Conservation (phyloP, 2,888 invertebrate species). For the Polymixis lichenea region DNA sequence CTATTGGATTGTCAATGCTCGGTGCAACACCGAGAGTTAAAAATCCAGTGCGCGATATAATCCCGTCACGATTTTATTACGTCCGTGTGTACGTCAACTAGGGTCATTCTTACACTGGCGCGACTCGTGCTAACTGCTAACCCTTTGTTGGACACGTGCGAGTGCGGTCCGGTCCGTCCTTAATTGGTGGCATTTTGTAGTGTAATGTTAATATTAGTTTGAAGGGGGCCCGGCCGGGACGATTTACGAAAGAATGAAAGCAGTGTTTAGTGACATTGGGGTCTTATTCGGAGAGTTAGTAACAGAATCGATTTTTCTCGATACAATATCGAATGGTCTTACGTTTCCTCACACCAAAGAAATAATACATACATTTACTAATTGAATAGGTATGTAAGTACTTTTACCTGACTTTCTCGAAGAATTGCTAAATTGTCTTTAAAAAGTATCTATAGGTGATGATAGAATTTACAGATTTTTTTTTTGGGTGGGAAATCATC, state of each 20-base stretch:
- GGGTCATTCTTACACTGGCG: slow-evolving; percentile 27
- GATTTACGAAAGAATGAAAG: not conserved
- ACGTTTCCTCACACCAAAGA: too few relatives aligned
- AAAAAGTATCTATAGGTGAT: not conserved
- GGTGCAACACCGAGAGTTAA: too few relatives aligned
- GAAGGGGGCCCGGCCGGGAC: not conserved
- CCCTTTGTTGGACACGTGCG: slow-evolving; percentile 28
- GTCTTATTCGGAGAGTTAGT: not conserved
- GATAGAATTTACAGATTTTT: too few relatives aligned
- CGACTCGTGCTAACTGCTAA: not conserved
- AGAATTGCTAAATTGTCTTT: too few relatives aligned
- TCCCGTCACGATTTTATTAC: too few relatives aligned
- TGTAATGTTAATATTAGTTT: slow-evolving; percentile 18
- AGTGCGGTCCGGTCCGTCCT: not conserved
- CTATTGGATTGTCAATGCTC: too few relatives aligned
- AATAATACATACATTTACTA: not conserved
- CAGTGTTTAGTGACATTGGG: not conserved
- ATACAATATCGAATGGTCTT: not conserved
- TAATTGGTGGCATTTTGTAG: slow-evolving; percentile 20
- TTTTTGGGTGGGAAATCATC: too few relatives aligned
- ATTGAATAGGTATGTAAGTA: not conserved
- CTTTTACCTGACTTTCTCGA: not conserved
- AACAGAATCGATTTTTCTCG: not conserved
- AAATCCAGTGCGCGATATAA: too few relatives aligned
- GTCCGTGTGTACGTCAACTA: not conserved